Percentiles rank a stretch among this genome's conserved stretches.
phyloP scores from a whole-genome alignment of 2,888 invertebrate genomes.

The Tipula unca region DNA sequence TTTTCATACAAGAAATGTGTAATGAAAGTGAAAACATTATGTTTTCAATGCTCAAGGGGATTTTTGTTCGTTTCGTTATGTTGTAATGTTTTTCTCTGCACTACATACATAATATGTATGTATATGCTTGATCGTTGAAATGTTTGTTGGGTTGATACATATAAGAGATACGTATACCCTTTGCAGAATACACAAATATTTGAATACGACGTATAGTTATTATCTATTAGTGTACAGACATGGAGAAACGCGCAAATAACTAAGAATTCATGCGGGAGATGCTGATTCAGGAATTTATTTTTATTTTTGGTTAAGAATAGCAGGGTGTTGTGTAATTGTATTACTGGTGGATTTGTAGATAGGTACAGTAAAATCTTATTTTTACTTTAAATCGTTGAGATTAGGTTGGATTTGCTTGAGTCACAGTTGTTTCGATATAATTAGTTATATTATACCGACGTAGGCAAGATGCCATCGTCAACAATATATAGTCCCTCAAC shows the following conservation, averaged over 20 bases:
- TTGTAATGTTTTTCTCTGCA: neutral
- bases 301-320: too few species aligned
- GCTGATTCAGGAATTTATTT: too few species aligned
- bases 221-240: neutral
- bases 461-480: too few species aligned
- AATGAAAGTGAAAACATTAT: neutral
- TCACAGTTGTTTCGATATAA: too few species aligned
- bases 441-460: too few species aligned
- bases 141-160: neutral
- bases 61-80: neutral
- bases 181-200: neutral
- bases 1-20: neutral
- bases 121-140: neutral
- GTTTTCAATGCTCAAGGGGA: neutral
- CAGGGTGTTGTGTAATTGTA: too few species aligned
- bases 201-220: neutral
- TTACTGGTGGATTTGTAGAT: too few species aligned
- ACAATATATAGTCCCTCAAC: too few species aligned
- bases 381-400: too few species aligned
- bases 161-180: neutral
- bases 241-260: neutral
- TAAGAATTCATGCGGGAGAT: too few species aligned
- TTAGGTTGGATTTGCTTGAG: too few species aligned
- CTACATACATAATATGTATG: neutral
- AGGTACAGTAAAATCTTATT: too few species aligned